phyloP scores from a whole-genome alignment of 2,113 vertebrate genomes.

The Illadopsis cleaveri region DNA sequence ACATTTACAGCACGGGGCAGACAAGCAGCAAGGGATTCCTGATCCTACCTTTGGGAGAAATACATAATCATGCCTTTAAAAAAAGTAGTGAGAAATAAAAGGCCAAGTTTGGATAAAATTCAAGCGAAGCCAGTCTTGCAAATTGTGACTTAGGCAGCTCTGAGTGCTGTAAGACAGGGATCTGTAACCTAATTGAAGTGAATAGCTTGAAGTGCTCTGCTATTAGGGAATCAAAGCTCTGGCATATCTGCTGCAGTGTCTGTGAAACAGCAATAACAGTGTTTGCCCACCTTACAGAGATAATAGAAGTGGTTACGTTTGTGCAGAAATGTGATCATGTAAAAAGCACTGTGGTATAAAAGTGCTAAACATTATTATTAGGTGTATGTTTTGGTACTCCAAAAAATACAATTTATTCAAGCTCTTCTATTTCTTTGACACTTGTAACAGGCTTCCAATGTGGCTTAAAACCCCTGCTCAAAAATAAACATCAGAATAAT shows the following conservation, averaged over 20 bases:
- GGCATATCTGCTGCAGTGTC: not conserved
- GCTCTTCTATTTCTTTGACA: constrained; percentile 47
- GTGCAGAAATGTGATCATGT: not conserved
- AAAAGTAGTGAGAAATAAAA: not conserved
- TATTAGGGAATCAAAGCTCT: constrained; percentile 46
- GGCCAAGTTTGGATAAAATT: not conserved
- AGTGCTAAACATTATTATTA: constrained; percentile 49
- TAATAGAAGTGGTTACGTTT: not conserved
- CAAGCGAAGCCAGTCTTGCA: not conserved
- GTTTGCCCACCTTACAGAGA: constrained; percentile 39
- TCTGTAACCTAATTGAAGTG: constrained; percentile 21
- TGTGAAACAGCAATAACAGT: constrained; percentile 23
- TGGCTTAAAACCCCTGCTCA: constrained; percentile 42
- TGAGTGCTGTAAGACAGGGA: not conserved
- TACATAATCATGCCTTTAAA: not conserved
- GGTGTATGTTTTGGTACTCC: constrained; percentile 41
- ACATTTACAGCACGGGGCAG: not conserved
- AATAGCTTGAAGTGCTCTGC: not conserved
- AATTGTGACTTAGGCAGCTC: not conserved
- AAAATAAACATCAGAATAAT: constrained; percentile 71
- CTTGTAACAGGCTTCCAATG: constrained; percentile 57
- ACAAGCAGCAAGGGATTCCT: not conserved
- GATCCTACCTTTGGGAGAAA: not conserved
- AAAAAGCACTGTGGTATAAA: not conserved
- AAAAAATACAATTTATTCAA: constrained; percentile 21